A percentile compares a stretch with the other conserved stretches of the same genome.
Conservation (phyloP, 2,888 invertebrate species). For the Acronicta psi region DNA sequence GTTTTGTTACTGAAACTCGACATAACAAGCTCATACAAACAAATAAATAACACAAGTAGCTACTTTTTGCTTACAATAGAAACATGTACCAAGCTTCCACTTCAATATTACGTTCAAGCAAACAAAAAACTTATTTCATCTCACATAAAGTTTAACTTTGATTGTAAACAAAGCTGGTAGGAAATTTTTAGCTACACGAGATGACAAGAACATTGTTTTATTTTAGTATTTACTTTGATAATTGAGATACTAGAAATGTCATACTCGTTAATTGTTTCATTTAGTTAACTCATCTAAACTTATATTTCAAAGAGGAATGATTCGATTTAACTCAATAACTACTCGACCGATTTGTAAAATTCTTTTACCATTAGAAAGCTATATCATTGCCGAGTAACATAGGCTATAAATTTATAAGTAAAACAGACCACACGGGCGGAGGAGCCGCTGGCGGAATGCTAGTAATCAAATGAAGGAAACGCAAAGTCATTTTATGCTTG, state of each 20-base stretch:
- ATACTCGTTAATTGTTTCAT: conserved; percentile 9
- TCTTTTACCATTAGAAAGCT: too few species aligned
- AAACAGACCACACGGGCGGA: too few species aligned
- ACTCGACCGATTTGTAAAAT: too few species aligned
- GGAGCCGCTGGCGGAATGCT: too few species aligned
- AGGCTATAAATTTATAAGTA: too few species aligned
- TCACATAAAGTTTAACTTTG: conserved; percentile 27
- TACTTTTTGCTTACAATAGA: conserved; percentile 4
- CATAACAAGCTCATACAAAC: conserved; percentile 24
- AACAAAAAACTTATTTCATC: conserved; percentile 21
- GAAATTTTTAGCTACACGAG: conserved; percentile 4
- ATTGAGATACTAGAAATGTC: conserved; percentile 17
- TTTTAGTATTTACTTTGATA: conserved; percentile 31
- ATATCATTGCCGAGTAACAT: too few species aligned
- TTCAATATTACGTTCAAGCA: conserved; percentile 19
- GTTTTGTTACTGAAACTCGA: conserved; percentile 9
- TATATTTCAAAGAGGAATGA: too few species aligned
- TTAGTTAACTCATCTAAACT: conserved; percentile 28
- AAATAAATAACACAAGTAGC: conserved; percentile 27
- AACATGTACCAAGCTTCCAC: conserved; percentile 21
- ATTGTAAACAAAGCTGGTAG: conserved; percentile 20
- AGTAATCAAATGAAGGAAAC: too few species aligned
- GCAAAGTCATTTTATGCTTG: too few species aligned
- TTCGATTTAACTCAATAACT: too few species aligned
- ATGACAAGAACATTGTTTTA: conserved; percentile 7